Percentiles rank a stretch among this genome's conserved stretches.
Evolutionary conservation across 2,797 vertebrate genomes (phyloP).

Genomic region (Somateria mollissima): DNA sequence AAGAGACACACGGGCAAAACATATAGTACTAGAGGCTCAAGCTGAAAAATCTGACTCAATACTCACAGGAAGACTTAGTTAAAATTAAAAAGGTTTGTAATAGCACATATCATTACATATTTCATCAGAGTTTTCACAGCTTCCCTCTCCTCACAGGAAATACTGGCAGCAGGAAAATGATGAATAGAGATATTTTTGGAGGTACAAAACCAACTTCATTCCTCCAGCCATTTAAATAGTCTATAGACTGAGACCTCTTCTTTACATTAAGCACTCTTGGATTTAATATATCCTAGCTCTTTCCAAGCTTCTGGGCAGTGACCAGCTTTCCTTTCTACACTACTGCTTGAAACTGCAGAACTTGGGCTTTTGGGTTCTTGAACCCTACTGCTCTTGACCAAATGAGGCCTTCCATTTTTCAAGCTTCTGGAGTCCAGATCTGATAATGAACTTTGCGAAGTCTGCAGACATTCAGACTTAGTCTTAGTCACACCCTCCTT

Average conservation of each 20-base stretch:
- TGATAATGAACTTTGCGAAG: background rate
- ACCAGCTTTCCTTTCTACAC: background rate
- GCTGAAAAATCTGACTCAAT: background rate
- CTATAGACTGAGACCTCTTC: background rate
- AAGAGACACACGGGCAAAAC: background rate
- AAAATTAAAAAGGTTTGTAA: constrained; percentile 8
- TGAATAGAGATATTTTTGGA: background rate
- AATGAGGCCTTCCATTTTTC: background rate
- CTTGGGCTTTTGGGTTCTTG: background rate
- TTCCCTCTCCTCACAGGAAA: background rate
- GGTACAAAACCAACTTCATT: background rate
- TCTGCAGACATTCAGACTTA: background rate
- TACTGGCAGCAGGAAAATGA: background rate
- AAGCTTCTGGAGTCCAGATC: background rate
- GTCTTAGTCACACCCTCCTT: background rate
- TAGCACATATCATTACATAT: background rate
- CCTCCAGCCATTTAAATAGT: background rate
- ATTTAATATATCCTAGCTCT: background rate
- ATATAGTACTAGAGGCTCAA: accelerated
- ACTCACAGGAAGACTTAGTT: background rate
- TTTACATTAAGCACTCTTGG: background rate
- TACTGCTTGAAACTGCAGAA: background rate
- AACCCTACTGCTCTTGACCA: background rate
- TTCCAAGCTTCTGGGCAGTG: background rate
- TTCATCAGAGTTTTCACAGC: background rate